phyloP scores from a whole-genome alignment of 2,888 invertebrate genomes.

The Sphaeridia pumilis region DNA sequence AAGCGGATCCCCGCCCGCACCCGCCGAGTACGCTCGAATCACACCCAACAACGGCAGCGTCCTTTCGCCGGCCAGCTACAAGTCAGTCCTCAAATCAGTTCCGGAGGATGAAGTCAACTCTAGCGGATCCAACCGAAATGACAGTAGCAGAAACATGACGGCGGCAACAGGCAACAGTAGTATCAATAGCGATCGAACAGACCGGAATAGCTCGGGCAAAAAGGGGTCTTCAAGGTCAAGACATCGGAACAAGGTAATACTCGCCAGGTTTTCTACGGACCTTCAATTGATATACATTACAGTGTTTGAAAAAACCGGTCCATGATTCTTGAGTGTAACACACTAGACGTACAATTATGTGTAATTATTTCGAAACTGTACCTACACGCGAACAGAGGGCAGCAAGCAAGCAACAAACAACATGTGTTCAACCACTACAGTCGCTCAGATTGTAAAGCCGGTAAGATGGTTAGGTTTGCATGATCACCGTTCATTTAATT shows the following conservation, averaged over 20 bases:
- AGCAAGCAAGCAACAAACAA: no score
- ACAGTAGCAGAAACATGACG: no score
- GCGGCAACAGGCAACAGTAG: no score
- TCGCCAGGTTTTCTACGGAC: neutral
- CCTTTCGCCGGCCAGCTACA: conserved; percentile 44
- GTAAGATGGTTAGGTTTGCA: no score
- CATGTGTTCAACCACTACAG: no score
- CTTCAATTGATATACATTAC: neutral
- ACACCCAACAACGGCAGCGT: conserved; percentile 46
- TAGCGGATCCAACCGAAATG: conserved; percentile 12
- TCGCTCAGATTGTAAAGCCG: no score
- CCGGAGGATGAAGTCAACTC: conserved; percentile 46
- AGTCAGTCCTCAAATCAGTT: conserved; percentile 46
- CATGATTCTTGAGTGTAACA: neutral
- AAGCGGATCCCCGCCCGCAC: conserved; percentile 40
- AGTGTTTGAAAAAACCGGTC: neutral
- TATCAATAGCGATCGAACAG: conserved; percentile 12
- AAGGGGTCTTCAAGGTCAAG: conserved; percentile 29
- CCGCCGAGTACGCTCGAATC: conserved; percentile 37
- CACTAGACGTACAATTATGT: neutral
- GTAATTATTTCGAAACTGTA: no score
- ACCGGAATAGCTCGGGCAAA: conserved; percentile 22
- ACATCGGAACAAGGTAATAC: conserved; percentile 28
- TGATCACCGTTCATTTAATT: no score
- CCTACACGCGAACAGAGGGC: no score